Conservation (phyloP, 2,888 invertebrate genomes). For the Nomada lathburiana region DNA sequence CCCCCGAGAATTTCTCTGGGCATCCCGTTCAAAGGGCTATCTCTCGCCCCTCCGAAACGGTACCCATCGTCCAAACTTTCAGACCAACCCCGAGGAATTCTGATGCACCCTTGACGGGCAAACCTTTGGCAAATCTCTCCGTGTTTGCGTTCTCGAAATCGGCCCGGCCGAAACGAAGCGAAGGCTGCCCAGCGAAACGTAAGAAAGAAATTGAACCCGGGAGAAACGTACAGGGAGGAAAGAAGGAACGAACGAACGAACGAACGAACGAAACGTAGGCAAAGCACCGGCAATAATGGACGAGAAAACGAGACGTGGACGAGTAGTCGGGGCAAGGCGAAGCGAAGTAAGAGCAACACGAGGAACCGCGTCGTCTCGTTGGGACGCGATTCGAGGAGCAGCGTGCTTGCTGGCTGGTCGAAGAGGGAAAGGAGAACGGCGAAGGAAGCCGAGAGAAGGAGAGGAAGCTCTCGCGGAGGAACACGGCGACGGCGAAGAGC, state of each 20-base stretch:
- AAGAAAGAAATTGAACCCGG: too few species aligned
- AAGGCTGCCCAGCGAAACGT: too few species aligned
- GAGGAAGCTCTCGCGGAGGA: slow-evolving; percentile 35
- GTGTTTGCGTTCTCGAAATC: slow-evolving; percentile 39
- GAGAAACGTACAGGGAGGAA: background rate
- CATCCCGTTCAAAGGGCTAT: slow-evolving; percentile 42
- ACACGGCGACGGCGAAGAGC: slow-evolving; percentile 62
- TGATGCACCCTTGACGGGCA: slow-evolving; percentile 61
- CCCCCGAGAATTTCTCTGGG: slow-evolving; percentile 32
- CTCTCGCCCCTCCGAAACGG: slow-evolving; percentile 28
- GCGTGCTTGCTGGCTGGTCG: slow-evolving; percentile 17
- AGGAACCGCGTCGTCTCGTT: slow-evolving; percentile 44
- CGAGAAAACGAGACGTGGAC: slow-evolving; percentile 73
- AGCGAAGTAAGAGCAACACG: slow-evolving; percentile 37
- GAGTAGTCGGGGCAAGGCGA: slow-evolving; percentile 54
- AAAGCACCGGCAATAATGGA: slow-evolving; percentile 79
- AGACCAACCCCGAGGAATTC: slow-evolving; percentile 51
- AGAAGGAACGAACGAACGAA: slow-evolving; percentile 19
- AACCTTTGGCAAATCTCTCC: slow-evolving; percentile 60
- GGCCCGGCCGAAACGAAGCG: background rate
- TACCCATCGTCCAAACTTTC: slow-evolving; percentile 20
- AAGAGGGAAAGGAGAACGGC: slow-evolving; percentile 17
- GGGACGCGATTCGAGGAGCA: slow-evolving; percentile 15
- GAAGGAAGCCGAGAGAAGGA: slow-evolving; percentile 41
- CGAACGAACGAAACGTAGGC: slow-evolving; percentile 70